phyloP scores from a whole-genome alignment of 2,113 vertebrate species.

The Psilopogon haemacephalus region DNA sequence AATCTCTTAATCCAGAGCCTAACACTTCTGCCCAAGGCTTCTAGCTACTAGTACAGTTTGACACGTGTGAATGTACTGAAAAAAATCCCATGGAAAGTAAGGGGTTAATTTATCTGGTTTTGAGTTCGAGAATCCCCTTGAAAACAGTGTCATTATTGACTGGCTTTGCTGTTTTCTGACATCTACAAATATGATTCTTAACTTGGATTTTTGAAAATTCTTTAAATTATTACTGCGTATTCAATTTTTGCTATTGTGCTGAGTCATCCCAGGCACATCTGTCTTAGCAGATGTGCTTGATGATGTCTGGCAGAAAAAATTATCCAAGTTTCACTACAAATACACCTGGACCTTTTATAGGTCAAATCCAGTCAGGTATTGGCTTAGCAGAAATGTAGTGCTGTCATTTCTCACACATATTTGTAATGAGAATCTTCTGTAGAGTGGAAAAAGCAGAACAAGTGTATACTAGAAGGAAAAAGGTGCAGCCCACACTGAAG shows the following conservation, averaged over 20 bases:
- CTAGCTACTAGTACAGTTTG: neutral
- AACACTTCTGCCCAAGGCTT: fast-evolving
- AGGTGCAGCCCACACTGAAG: neutral
- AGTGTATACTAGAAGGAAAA: neutral
- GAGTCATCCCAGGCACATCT: neutral
- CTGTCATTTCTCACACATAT: neutral
- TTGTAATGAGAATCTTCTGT: neutral
- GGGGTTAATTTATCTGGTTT: neutral
- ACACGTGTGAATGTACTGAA: fast-evolving
- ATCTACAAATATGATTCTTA: fast-evolving
- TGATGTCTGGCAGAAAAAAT: neutral
- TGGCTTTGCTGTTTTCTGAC: neutral
- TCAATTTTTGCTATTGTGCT: fast-evolving
- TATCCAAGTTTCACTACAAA: neutral
- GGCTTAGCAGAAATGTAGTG: neutral
- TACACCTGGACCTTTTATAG: neutral
- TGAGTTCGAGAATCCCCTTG: neutral
- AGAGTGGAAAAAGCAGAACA: neutral
- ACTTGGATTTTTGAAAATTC: neutral
- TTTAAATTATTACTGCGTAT: neutral
- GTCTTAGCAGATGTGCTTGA: no score
- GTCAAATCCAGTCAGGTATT: neutral
- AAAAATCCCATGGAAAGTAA: neutral
- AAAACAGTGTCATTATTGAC: neutral
- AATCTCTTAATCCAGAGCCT: neutral